phyloP scores from a whole-genome alignment of 2,888 invertebrate genomes.

The Acanthosepion lycidas region DNA sequence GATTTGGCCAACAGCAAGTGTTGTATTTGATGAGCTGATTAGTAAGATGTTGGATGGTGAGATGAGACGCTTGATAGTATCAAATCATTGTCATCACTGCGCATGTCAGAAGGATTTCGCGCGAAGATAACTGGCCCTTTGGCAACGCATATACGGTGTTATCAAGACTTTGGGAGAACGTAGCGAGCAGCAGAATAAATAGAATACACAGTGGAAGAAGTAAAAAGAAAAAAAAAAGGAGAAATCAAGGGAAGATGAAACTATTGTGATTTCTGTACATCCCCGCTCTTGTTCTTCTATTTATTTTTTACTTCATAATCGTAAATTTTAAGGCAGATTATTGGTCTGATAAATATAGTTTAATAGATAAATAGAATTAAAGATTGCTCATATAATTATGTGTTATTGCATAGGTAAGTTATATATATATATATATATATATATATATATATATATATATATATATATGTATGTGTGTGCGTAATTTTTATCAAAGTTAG shows the following conservation, averaged over 20 bases:
- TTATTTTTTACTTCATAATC: background rate
- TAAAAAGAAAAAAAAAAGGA: background rate
- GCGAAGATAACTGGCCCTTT: background rate
- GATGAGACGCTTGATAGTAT: constrained; percentile 33
- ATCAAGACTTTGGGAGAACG: constrained; percentile 33
- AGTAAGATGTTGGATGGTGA: background rate
- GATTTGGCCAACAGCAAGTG: constrained; percentile 33
- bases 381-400: background rate
- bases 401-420: background rate
- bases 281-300: background rate
- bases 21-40: background rate
- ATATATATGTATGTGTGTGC: too few species aligned
- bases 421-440: too few species aligned
- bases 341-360: background rate
- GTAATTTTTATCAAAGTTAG: too few species aligned
- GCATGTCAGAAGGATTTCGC: constrained; percentile 23
- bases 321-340: background rate
- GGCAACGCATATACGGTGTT: background rate
- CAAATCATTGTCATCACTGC: constrained; percentile 13
- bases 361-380: background rate
- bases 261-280: background rate
- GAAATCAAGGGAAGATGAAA: background rate
- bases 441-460: too few species aligned
- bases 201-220: background rate
- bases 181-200: background rate